Conservation (phyloP, 2,888 invertebrate genomes). For the Deilephila porcellus region DNA sequence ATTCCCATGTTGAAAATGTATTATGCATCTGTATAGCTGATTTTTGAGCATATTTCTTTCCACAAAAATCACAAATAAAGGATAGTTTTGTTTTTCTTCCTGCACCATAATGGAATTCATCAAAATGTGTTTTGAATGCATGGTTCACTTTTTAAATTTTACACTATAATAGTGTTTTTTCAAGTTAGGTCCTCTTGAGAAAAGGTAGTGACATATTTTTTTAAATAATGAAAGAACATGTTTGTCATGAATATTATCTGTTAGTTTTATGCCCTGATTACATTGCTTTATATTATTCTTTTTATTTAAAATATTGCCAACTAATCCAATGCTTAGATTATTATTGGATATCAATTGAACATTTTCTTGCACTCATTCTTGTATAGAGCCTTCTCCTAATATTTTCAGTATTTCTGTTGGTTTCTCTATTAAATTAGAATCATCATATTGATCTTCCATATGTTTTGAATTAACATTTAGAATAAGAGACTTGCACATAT, state of each 20-base stretch:
- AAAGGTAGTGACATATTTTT: conserved; percentile 46
- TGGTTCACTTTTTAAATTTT: conserved; percentile 49
- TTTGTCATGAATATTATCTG: conserved; percentile 32
- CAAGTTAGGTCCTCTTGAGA: conserved; percentile 40
- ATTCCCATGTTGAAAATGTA: conserved; percentile 53
- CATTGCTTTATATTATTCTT: neutral
- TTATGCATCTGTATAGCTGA: conserved; percentile 49
- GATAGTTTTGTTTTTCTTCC: conserved; percentile 37
- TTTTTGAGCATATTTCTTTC: conserved; percentile 51
- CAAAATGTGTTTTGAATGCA: conserved; percentile 49
- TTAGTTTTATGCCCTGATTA: neutral
- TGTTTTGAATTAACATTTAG: neutral
- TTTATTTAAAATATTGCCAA: neutral
- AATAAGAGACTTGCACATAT: neutral
- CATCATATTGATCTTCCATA: neutral
- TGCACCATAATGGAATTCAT: conserved; percentile 23
- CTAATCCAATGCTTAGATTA: neutral
- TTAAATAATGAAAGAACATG: conserved; percentile 36
- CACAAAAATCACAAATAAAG: conserved; percentile 51
- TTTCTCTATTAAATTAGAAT: neutral
- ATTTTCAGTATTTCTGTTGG: neutral
- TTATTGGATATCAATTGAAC: neutral
- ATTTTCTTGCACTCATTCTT: neutral
- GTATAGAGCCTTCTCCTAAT: neutral
- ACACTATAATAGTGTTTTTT: conserved; percentile 48